These are phyloP conservation scores for Daphoenositta chrysoptera DNA, from an alignment of 2,113 vertebrate genomes.

Conservation along the genomic window DNA sequence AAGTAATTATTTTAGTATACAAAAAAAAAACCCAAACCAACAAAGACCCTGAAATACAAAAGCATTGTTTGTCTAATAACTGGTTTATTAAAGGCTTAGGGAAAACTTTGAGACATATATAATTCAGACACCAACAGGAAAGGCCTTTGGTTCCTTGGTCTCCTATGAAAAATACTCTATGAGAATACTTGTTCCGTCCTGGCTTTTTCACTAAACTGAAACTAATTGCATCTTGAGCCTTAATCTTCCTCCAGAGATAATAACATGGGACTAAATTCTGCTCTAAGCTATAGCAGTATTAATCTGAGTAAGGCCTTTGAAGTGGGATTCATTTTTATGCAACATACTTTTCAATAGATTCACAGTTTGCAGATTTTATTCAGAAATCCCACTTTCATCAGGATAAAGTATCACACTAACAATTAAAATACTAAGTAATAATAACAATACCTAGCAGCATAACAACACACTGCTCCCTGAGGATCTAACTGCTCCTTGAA, in stretches of 20 bases:
- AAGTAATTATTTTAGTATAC: neutral
- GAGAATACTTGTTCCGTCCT: neutral
- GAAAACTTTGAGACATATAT: neutral
- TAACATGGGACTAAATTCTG: constrained; percentile 28
- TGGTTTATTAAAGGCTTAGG: neutral
- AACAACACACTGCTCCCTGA: neutral
- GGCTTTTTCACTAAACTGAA: constrained; percentile 3
- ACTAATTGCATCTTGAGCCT: constrained; percentile 34
- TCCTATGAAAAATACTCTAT: neutral
- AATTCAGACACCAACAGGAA: neutral
- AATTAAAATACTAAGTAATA: constrained; percentile 7
- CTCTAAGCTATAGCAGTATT: constrained; percentile 10
- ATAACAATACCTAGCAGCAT: neutral
- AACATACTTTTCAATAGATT: neutral
- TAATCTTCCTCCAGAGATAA: constrained; percentile 48
- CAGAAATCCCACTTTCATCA: constrained; percentile 31
- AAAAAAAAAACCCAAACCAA: neutral
- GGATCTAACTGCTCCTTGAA: neutral
- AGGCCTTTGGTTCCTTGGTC: neutral
- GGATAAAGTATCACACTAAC: neutral
- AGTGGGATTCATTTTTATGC: constrained; percentile 30
- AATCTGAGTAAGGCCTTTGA: constrained; percentile 44
- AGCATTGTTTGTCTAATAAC: neutral
- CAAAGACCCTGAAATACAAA: neutral
- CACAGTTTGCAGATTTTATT: neutral